Conservation (phyloP, 2,888 invertebrate species). For the Andrena bicolor region DNA sequence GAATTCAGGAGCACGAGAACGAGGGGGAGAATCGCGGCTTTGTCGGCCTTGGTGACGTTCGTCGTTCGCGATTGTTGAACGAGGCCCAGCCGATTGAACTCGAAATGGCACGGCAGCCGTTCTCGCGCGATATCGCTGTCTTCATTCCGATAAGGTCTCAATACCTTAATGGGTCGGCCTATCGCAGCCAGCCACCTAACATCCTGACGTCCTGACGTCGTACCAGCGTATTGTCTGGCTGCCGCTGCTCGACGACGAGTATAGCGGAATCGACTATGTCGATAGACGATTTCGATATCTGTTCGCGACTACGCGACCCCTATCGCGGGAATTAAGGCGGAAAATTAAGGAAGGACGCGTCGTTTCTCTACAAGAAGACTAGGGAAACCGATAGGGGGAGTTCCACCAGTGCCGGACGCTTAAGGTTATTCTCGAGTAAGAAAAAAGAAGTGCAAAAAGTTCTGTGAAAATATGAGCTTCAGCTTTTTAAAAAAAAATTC, state of each 20-base stretch:
- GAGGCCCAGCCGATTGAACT: slow-evolving; percentile 52
- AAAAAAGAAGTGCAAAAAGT: too few species aligned
- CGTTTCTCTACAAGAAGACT: background rate
- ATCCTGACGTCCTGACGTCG: slow-evolving; percentile 37
- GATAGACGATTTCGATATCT: slow-evolving; percentile 55
- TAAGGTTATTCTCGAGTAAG: too few species aligned
- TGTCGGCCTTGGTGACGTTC: slow-evolving; percentile 55
- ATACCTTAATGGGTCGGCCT: slow-evolving; percentile 69
- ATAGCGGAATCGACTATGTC: slow-evolving; percentile 37
- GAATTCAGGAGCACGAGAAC: slow-evolving; percentile 10
- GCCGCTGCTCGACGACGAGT: slow-evolving; percentile 29
- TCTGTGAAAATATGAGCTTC: too few species aligned
- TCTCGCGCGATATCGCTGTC: slow-evolving; percentile 62
- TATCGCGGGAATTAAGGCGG: slow-evolving; percentile 27
- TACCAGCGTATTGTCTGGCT: slow-evolving; percentile 45
- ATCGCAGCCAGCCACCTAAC: slow-evolving; percentile 58
- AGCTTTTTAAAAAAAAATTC: too few species aligned
- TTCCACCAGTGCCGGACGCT: too few species aligned
- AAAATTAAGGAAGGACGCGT: slow-evolving; percentile 30
- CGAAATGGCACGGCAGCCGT: slow-evolving; percentile 54
- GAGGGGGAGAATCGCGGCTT: slow-evolving; percentile 47
- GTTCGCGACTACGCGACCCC: background rate
- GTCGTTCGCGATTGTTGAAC: slow-evolving; percentile 57
- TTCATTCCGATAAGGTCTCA: slow-evolving; percentile 73
- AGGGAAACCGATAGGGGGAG: too few species aligned